Percentiles rank a stretch among this genome's conserved stretches.
These are phyloP conservation scores for Merodon equestris DNA, from an alignment of 2,888 invertebrate species.

Conservation along the genomic window DNA sequence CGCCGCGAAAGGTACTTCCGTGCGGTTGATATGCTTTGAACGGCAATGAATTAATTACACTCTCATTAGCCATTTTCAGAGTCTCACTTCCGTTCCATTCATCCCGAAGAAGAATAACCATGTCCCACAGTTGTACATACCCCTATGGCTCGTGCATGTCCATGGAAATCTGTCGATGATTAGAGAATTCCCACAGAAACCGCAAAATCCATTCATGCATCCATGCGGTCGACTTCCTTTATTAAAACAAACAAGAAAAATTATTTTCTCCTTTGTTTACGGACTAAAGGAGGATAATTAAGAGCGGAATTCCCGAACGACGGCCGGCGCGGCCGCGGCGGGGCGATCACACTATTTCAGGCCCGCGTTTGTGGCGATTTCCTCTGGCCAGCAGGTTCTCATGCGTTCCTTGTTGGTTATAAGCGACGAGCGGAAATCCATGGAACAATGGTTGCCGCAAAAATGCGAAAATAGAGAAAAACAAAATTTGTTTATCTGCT, in stretches of 20 bases:
- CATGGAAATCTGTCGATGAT: neutral
- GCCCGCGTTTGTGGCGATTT: too few species aligned
- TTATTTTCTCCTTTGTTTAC: neutral
- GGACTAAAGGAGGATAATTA: neutral
- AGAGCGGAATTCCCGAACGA: neutral
- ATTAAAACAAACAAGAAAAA: neutral
- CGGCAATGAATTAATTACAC: slow-evolving; percentile 37
- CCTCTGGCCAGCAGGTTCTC: too few species aligned
- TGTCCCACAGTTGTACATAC: too few species aligned
- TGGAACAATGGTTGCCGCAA: too few species aligned
- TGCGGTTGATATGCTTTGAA: slow-evolving; percentile 29
- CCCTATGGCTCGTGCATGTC: neutral
- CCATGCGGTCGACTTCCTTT: neutral
- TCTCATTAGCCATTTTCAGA: slow-evolving; percentile 35
- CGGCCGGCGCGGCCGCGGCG: too few species aligned
- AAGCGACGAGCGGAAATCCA: too few species aligned
- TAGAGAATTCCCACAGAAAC: neutral
- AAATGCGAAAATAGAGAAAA: too few species aligned
- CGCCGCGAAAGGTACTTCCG: slow-evolving; percentile 34
- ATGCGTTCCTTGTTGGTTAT: too few species aligned
- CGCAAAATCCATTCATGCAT: neutral
- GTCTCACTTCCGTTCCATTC: slow-evolving; percentile 30
- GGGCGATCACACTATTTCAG: too few species aligned
- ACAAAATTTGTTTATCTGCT: too few species aligned
- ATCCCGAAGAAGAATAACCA: too few species aligned